Percentiles rank a stretch among this genome's conserved stretches.
These are phyloP conservation scores for Lithophane semibrunnea DNA, from an alignment of 2,888 invertebrate species.

Conservation along the genomic window DNA sequence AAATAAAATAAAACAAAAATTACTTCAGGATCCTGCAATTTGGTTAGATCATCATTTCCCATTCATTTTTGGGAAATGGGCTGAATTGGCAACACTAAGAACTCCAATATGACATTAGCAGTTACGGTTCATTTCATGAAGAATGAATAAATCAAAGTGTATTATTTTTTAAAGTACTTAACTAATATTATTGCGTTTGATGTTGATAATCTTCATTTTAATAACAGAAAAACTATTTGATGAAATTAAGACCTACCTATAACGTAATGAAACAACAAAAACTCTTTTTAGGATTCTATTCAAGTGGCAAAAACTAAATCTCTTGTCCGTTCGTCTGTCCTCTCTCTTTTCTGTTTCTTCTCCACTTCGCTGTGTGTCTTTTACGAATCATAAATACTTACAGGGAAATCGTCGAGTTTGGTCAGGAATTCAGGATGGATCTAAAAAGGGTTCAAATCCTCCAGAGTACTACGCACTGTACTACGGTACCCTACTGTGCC, in stretches of 20 bases:
- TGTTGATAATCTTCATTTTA: not conserved
- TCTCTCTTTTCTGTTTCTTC: no score
- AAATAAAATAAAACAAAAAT: not conserved
- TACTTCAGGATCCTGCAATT: not conserved
- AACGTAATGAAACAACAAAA: not conserved
- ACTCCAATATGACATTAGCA: not conserved
- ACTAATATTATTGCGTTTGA: not conserved
- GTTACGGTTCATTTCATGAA: slow-evolving; percentile 1
- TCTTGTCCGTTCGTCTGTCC: no score
- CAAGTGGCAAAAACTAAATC: not conserved
- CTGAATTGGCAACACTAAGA: slow-evolving; percentile 22
- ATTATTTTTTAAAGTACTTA: not conserved
- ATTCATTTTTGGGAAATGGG: not conserved
- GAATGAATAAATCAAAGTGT: not conserved
- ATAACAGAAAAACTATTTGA: not conserved
- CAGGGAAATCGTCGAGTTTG: no score
- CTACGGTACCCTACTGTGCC: not conserved
- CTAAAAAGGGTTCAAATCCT: not conserved
- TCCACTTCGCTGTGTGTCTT: not conserved
- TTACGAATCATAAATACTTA: not conserved
- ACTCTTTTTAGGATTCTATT: not conserved
- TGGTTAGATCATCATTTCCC: not conserved
- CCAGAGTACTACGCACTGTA: not conserved
- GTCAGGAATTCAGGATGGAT: no score
- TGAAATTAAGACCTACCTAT: no score